Percentiles rank a stretch among this genome's conserved stretches.
These are phyloP conservation scores for Rhinoderma darwinii DNA, from an alignment of 2,113 vertebrate genomes.

Conservation along the genomic window DNA sequence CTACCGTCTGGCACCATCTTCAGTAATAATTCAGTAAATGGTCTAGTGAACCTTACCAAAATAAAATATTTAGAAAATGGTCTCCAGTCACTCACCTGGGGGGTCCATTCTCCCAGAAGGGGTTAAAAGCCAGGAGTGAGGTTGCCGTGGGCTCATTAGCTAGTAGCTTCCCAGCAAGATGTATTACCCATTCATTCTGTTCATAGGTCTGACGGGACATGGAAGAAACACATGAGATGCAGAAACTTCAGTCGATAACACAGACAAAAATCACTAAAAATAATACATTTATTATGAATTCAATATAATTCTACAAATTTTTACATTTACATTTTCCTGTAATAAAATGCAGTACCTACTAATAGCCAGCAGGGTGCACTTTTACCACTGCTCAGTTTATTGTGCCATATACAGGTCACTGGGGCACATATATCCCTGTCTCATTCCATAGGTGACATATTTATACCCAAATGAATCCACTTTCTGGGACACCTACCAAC, in stretches of 20 bases:
- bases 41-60: neutral
- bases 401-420: neutral
- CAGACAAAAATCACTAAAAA: neutral
- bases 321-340: neutral
- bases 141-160: slow-evolving; percentile 80
- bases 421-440: neutral
- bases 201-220: slow-evolving; percentile 85
- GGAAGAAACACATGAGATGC: neutral
- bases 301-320: neutral
- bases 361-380: neutral
- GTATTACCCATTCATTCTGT: slow-evolving; percentile 94
- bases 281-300: neutral
- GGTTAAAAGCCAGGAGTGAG: slow-evolving; percentile 84
- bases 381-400: neutral
- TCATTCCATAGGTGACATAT: neutral
- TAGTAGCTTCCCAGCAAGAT: slow-evolving; percentile 89
- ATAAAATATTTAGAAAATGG: neutral
- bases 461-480: neutral
- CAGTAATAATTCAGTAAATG: too few species aligned
- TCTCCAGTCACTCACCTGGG: slow-evolving; percentile 77
- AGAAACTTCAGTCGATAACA: neutral
- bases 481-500: too few species aligned
- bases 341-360: neutral
- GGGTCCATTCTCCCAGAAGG: slow-evolving; percentile 75
- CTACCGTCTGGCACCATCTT: too few species aligned